Evolutionary conservation across 1,140 invertebrate species (phyloP).

Genomic region (Bombus sibiricus): DNA sequence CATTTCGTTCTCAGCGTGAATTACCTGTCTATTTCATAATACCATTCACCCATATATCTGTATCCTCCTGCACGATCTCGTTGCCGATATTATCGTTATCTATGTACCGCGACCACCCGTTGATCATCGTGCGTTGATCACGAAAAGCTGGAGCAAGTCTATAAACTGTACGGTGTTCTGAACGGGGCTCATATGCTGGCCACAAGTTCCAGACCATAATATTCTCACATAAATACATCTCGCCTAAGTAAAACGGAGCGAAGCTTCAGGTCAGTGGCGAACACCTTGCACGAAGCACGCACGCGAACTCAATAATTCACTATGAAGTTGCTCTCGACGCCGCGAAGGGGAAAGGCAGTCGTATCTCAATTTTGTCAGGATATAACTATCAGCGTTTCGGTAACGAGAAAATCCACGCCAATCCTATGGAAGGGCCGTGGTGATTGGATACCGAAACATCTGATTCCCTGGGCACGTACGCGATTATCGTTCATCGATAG

Average conservation of each 20-base stretch:
- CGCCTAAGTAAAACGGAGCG: slow-evolving; percentile 48
- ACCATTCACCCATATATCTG: not conserved
- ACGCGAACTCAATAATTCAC: slow-evolving; percentile 72
- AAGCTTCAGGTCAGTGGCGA: slow-evolving; percentile 29
- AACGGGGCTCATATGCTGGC: slow-evolving; percentile 1
- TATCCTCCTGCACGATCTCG: not conserved
- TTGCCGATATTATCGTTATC: slow-evolving; percentile 1
- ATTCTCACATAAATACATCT: slow-evolving; percentile 73
- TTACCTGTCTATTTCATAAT: slow-evolving; percentile 31
- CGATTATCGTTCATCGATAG: slow-evolving; percentile 50
- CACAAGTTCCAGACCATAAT: slow-evolving; percentile 51
- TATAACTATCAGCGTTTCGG: slow-evolving; percentile 55
- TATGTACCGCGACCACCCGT: not conserved
- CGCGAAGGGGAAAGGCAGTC: slow-evolving; percentile 24
- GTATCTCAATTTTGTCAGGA: slow-evolving; percentile 69
- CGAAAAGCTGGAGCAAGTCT: not conserved
- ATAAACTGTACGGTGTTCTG: slow-evolving; percentile 9
- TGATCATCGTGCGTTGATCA: slow-evolving; percentile 48
- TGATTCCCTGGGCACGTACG: slow-evolving; percentile 53
- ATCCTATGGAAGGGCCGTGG: not conserved
- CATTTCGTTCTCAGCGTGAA: not conserved
- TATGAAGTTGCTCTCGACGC: slow-evolving; percentile 21
- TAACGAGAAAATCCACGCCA: slow-evolving; percentile 62
- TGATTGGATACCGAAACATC: slow-evolving; percentile 48
- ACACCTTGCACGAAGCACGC: slow-evolving; percentile 28